These are phyloP conservation scores for Acleris cristana DNA, from an alignment of 2,888 invertebrate genomes.

Conservation along the genomic window DNA sequence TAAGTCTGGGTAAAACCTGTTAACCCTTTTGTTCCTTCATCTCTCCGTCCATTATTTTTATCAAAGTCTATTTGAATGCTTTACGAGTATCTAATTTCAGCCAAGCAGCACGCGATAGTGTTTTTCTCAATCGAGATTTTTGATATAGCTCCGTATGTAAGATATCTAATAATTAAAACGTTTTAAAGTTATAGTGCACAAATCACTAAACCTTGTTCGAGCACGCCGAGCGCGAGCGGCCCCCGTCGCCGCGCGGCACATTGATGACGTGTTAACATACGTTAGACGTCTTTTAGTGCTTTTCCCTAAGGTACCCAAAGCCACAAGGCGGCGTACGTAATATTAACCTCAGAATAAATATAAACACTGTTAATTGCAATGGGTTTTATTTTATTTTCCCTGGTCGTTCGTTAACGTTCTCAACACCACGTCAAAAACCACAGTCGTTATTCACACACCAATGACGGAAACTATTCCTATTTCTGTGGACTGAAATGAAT, in stretches of 20 bases:
- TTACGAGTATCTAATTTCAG: conserved; percentile 6
- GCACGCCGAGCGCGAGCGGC: conserved; percentile 17
- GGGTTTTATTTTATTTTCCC: conserved; percentile 53
- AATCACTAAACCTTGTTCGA: conserved; percentile 45
- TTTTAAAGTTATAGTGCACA: conserved; percentile 72
- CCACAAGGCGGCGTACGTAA: conserved; percentile 77
- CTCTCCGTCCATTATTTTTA: conserved; percentile 34
- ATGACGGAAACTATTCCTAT: too few relatives aligned
- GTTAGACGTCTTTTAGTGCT: conserved; percentile 76
- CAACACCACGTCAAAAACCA: neutral
- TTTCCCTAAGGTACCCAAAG: conserved; percentile 75
- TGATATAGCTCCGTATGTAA: conserved; percentile 25
- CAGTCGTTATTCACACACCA: too few relatives aligned
- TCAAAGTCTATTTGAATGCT: conserved; percentile 7
- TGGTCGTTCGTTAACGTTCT: too few relatives aligned
- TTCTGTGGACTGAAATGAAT: too few relatives aligned
- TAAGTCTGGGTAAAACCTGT: neutral
- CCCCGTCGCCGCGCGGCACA: conserved; percentile 46
- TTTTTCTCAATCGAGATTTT: conserved; percentile 17
- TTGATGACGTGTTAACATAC: conserved; percentile 63
- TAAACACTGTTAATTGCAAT: conserved; percentile 81
- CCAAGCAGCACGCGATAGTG: conserved; percentile 8
- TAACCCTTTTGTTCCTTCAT: conserved; percentile 17
- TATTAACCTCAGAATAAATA: conserved; percentile 82
- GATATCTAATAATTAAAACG: conserved; percentile 41